Base-by-base conservation (phyloP, 2,113 vertebrate species). In the Oxygymnocypris stewartii region DNA sequence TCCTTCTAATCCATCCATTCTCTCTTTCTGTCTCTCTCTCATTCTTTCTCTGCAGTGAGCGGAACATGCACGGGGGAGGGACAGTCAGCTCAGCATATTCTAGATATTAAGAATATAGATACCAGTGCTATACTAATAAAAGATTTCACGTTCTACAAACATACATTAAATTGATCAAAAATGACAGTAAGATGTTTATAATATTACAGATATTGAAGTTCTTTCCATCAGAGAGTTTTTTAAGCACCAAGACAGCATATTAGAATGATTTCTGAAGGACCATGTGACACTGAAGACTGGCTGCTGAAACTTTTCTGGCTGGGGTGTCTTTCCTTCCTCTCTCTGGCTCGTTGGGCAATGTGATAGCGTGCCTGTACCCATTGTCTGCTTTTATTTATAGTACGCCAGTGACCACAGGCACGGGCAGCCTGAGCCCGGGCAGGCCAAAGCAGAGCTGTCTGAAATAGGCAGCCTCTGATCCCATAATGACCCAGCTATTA, bases 401-500 rank as follows among this genome's bases (percentile, higher is more conserved):
- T 87, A 74, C 75, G 86, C 85, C 84, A 81, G 90, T 90, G 61
- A 91, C 88, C 80, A 69, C 91, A 93, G 91, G 92, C 90, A 89
- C 86, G 91, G 90, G 91, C 91, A 88, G 87, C 89, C 88, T 23
- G 67, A 84, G 61, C 63, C 54, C 40, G 7, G 49, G 67, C 82
- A 37, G 82, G 31, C 82, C 82, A 40, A 28, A 84, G 82, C 47
- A 16, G 67, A 54, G 82, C 81, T 73, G 88, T 89, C 88, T 91
- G 88, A 94, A 94, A 93, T 92, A 94, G 91, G 91, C 89, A 79
- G 23, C 37, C 82, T 89, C 91, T 93, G 90, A 93, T 93, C 92
- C 92, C 85, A 91, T 93, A 92, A 93, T 90, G 90, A 93, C 89
- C 73, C 90, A 84, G 88, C 91, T 93, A 92, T 93, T 92, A 93